These are phyloP conservation scores for Oxyruncus cristatus DNA, from an alignment of 2,113 vertebrate species.

Conservation along the genomic window DNA sequence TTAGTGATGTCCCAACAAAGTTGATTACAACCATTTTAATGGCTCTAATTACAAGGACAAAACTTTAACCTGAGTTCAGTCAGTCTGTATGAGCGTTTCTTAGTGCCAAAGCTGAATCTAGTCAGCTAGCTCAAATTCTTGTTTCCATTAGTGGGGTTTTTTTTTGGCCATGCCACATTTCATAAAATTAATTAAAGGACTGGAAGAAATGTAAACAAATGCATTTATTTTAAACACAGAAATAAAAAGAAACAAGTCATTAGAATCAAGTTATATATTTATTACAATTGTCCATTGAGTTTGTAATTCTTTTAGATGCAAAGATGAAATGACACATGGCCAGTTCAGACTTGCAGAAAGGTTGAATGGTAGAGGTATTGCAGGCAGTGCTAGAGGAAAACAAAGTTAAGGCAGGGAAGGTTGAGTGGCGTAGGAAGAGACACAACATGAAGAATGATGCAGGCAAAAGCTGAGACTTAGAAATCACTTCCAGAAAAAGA, in stretches of 20 bases:
- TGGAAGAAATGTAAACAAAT: background rate
- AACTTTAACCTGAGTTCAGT: background rate
- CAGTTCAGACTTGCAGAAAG: background rate
- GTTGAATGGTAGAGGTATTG: background rate
- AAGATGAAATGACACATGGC: background rate
- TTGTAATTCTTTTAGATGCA: background rate
- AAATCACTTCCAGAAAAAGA: background rate
- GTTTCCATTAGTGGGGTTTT: background rate
- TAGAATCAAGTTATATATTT: background rate
- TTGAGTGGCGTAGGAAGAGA: background rate
- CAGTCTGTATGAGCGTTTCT: background rate
- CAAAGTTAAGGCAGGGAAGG: background rate
- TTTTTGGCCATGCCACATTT: background rate
- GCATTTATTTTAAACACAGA: background rate
- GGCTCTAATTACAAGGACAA: background rate
- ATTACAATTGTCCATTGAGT: background rate
- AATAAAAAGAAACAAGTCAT: background rate
- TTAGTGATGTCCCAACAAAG: background rate
- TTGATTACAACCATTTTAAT: background rate
- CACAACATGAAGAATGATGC: background rate
- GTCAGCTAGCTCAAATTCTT: background rate
- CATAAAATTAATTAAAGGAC: background rate
- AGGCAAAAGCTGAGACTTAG: background rate
- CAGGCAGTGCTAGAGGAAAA: background rate
- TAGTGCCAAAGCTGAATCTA: background rate